Evolutionary conservation across 2,797 vertebrate genomes (phyloP).

Genomic region (Discoglossus pictus): DNA sequence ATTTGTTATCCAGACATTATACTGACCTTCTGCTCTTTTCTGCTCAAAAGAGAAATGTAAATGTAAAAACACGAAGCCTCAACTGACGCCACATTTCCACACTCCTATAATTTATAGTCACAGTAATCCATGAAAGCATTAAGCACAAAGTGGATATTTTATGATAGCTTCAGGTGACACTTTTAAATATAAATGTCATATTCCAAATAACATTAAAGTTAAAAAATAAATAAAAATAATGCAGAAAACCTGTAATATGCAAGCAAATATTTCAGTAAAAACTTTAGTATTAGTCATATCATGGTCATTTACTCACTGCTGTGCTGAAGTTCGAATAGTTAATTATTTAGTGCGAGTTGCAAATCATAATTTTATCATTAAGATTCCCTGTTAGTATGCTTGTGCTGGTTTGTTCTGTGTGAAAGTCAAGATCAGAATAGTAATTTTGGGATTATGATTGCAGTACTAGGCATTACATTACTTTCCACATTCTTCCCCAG

Average conservation of each 20-base stretch:
- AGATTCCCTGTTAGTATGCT: conserved; percentile 22
- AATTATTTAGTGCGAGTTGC: conserved; percentile 32
- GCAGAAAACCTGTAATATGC: no score
- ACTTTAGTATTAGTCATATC: not conserved
- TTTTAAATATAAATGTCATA: conserved; percentile 5
- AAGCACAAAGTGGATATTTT: conserved; percentile 7
- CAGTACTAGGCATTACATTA: conserved; percentile 34
- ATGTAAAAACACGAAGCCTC: conserved; percentile 23
- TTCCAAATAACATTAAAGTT: not conserved
- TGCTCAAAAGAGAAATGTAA: conserved; percentile 35
- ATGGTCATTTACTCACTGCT: not conserved
- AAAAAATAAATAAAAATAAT: not conserved
- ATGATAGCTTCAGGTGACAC: not conserved
- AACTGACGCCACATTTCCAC: not conserved
- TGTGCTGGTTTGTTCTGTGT: conserved; percentile 29
- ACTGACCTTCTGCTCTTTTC: conserved; percentile 35
- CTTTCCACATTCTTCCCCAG: conserved; percentile 36
- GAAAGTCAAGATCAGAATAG: conserved; percentile 44
- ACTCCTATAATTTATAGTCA: conserved; percentile 27
- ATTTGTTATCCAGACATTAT: conserved; percentile 43
- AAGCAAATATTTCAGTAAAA: not conserved
- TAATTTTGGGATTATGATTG: conserved; percentile 43
- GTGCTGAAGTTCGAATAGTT: conserved; percentile 16
- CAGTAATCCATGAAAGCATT: conserved; percentile 10
- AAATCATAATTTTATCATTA: conserved; percentile 39